Evolutionary conservation across 2,113 vertebrate species (phyloP).

Genomic region (Oreochromis spilurus): DNA sequence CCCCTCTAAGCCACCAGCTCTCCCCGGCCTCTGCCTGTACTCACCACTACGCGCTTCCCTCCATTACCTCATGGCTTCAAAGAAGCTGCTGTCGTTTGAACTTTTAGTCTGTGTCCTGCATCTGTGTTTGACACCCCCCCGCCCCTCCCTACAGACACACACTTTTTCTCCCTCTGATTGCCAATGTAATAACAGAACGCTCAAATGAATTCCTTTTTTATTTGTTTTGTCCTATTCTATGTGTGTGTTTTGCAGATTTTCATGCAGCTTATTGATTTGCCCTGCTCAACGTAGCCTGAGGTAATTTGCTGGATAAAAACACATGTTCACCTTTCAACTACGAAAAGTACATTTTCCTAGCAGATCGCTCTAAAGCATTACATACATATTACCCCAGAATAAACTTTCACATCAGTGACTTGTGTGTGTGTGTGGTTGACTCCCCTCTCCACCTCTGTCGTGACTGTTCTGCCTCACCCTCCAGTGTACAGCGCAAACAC

Average conservation of each 20-base stretch:
- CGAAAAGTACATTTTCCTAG: constrained; percentile 34
- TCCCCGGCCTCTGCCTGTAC: background rate
- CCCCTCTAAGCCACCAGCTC: background rate
- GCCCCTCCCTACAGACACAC: background rate
- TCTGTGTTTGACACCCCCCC: background rate
- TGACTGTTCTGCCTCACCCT: constrained; percentile 17
- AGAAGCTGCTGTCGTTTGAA: background rate
- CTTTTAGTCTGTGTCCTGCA: background rate
- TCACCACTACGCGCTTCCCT: background rate
- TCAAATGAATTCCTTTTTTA: background rate
- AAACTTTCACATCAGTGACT: background rate
- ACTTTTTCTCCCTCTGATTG: background rate
- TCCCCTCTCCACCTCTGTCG: background rate
- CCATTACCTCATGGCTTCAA: background rate
- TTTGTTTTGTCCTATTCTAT: background rate
- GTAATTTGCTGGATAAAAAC: constrained; percentile 14
- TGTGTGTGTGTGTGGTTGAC: background rate
- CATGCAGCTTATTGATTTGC: background rate
- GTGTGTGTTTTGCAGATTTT: background rate
- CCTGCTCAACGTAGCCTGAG: background rate
- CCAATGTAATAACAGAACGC: background rate
- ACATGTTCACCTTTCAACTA: background rate
- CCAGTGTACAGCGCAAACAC: background rate
- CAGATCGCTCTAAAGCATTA: background rate
- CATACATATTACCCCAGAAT: constrained; percentile 10